Base-by-base conservation (phyloP, 1,140 invertebrate genomes). In the Pemphigus obesinymphae region DNA sequence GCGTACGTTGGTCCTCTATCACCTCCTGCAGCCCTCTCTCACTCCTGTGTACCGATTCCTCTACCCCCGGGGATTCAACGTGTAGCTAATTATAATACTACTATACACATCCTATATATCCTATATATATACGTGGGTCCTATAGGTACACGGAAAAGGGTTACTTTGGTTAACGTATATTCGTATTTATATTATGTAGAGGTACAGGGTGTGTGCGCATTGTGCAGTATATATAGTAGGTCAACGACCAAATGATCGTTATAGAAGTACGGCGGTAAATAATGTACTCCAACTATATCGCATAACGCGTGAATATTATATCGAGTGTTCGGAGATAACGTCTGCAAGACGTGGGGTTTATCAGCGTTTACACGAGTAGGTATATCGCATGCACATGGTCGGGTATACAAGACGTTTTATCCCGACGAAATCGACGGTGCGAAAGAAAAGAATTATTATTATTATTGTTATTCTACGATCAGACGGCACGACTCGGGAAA, bases 1-100 rank as follows among this genome's bases (percentile, higher is more conserved):
- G 55, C 34, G 61, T 63, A 63, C 61, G 15, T 13, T 17, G 13
- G 17, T 3, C 13, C 13, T 13, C 58, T 29, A 17, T 61, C 58
- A 17, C 26, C 29, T 61, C 26, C 26, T 34, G 6, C 13, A 17
- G 11, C n/a, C n/a, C 20, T 17, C 66, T 10, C 11, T n/a, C 23
- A 66, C 37, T 34, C 20, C 17, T 10, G 66, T 43, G 13, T 26
- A 23, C 34, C 23, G n/a, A 26, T 20, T 17, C 13, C 40, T 45
- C 37, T 37, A 70, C 40, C 66, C 66, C 40, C n/a, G 40, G 37
- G 66, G 66, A 70, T 70, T 70, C 66, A 70, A 70, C 45, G 26
- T 43, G 66, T 45, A 70, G 13, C 66, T 70, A 70, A 70, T 70
- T 70, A 70, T 70, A 70, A 70, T 70, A 70, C 63, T 23, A 4